Evolutionary conservation across 2,888 invertebrate species (phyloP).

Genomic region (Lycia hirtaria): DNA sequence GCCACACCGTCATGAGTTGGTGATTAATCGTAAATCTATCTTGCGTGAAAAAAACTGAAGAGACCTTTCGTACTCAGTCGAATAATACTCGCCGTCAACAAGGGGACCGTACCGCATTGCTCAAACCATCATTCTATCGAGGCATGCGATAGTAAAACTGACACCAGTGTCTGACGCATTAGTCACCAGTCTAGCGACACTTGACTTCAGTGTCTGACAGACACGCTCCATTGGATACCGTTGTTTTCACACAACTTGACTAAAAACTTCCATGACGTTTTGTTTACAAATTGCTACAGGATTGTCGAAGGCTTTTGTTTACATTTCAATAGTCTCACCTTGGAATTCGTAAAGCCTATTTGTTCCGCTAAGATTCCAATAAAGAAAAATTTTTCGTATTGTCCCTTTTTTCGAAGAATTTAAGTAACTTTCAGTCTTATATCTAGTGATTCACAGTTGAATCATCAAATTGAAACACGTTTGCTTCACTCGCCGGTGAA

Average conservation of each 20-base stretch:
- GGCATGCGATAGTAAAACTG: slow-evolving; percentile 1
- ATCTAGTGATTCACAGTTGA: too few species aligned
- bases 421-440: too few species aligned
- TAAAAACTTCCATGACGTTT: slow-evolving; percentile 14
- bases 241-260: not conserved
- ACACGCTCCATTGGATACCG: slow-evolving; percentile 1
- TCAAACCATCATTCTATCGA: not conserved
- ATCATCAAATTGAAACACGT: too few species aligned
- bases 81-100: not conserved
- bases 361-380: not conserved
- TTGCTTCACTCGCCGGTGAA: too few species aligned
- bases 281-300: slow-evolving; percentile 5
- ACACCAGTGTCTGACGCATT: not conserved
- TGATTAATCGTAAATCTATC: too few species aligned
- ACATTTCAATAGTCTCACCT: not conserved
- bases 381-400: not conserved
- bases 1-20: too few species aligned
- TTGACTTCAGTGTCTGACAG: too few species aligned
- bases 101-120: slow-evolving; percentile 2
- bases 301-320: slow-evolving; percentile 4
- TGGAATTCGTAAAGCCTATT: not conserved
- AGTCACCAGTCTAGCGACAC: not conserved
- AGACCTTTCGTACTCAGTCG: not conserved
- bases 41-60: not conserved
- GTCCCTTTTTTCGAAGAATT: too few species aligned